phyloP scores from a whole-genome alignment of 2,797 vertebrate species.

The Sitta carolinensis region DNA sequence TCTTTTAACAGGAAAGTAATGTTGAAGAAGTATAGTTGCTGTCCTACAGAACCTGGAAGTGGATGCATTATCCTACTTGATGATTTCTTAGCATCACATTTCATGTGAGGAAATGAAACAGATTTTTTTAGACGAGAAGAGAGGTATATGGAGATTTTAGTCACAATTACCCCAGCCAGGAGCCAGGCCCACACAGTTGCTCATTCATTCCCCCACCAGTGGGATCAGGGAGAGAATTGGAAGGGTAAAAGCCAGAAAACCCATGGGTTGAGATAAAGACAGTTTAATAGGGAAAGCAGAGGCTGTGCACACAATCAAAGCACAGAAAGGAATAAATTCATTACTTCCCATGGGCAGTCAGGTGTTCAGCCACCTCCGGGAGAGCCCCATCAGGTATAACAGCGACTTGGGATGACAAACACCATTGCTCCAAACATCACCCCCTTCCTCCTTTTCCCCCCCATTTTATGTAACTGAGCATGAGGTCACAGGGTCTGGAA shows the following conservation, averaged over 20 bases:
- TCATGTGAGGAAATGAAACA: neutral
- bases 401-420: neutral
- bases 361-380: neutral
- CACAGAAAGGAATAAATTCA: neutral
- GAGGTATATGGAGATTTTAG: neutral
- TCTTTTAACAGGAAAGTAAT: neutral
- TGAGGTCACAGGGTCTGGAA: neutral
- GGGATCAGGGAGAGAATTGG: neutral
- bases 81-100: neutral
- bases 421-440: neutral
- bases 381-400: neutral
- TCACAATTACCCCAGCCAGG: neutral
- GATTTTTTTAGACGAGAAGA: neutral
- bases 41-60: neutral
- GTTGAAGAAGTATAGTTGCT: neutral
- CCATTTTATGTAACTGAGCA: neutral
- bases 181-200: neutral
- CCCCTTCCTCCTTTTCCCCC: neutral
- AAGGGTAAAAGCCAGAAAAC: neutral
- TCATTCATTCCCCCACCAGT: neutral
- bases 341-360: neutral
- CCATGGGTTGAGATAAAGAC: neutral
- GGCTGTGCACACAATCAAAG: neutral
- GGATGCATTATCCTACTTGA: neutral
- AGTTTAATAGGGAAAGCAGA: neutral